These are phyloP conservation scores for Hipparchia sbordonii DNA, from an alignment of 2,888 invertebrate species.

Conservation along the genomic window DNA sequence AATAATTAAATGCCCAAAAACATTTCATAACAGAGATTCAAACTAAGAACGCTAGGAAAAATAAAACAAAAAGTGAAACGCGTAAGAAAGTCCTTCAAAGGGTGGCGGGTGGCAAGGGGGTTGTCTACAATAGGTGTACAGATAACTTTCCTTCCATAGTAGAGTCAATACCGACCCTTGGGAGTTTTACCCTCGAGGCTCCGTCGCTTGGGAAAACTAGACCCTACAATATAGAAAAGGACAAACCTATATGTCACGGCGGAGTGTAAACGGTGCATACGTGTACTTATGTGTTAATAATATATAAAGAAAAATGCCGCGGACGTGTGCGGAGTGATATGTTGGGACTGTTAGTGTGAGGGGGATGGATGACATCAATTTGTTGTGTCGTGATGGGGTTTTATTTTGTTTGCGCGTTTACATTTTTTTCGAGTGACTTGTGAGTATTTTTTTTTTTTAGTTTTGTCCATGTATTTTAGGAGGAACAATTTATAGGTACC, in stretches of 20 bases:
- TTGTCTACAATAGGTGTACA: constrained; percentile 81
- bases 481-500: background rate
- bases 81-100: constrained; percentile 76
- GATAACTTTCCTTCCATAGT: constrained; percentile 82
- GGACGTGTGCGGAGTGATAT: constrained; percentile 81
- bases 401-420: constrained; percentile 78
- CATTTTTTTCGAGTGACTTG: constrained; percentile 49
- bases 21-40: constrained; percentile 37
- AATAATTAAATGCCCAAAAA: background rate
- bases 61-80: constrained; percentile 80
- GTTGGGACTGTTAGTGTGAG: constrained; percentile 81
- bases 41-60: constrained; percentile 43
- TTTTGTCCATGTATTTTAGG: constrained; percentile 41
- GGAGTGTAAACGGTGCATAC: constrained; percentile 66
- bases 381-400: constrained; percentile 82
- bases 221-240: constrained; percentile 82
- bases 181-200: constrained; percentile 82
- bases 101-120: constrained; percentile 58
- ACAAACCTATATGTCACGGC: constrained; percentile 58
- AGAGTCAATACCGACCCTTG: constrained; percentile 83
- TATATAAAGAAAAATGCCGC: constrained; percentile 83
- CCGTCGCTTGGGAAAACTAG: constrained; percentile 83
- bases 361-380: constrained; percentile 82
- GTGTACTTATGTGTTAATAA: constrained; percentile 82
- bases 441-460: constrained; percentile 39